Conservation (phyloP, 1,140 invertebrate species). For the Helicorthomorpha holstii region DNA sequence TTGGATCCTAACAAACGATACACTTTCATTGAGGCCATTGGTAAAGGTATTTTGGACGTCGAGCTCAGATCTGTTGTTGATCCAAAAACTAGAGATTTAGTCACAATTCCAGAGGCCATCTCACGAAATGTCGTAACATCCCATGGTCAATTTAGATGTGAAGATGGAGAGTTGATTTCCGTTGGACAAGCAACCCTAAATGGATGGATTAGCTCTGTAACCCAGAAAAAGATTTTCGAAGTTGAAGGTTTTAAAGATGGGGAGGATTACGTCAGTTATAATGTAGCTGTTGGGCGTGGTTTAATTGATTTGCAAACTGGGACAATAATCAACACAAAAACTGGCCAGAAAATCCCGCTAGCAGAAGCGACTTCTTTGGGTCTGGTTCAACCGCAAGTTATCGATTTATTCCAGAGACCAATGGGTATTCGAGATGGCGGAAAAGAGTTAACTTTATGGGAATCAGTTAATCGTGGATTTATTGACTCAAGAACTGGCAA, state of each 20-base stretch:
- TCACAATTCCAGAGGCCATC: slow-evolving; percentile 70
- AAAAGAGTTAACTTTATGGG: slow-evolving; percentile 58
- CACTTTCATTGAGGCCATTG: slow-evolving; percentile 64
- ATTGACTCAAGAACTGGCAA: slow-evolving; percentile 74
- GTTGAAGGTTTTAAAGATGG: slow-evolving; percentile 79
- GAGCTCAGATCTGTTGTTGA: slow-evolving; percentile 70
- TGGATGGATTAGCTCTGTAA: slow-evolving; percentile 71
- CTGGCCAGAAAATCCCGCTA: slow-evolving; percentile 51
- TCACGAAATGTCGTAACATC: slow-evolving; percentile 54
- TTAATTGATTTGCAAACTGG: slow-evolving; percentile 55
- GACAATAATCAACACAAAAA: slow-evolving; percentile 52
- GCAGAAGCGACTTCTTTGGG: slow-evolving; percentile 30
- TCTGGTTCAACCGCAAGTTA: slow-evolving; percentile 40
- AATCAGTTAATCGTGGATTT: slow-evolving; percentile 62
- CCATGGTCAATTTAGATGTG: slow-evolving; percentile 51
- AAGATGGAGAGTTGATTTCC: slow-evolving; percentile 46
- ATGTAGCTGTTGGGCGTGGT: slow-evolving; percentile 61
- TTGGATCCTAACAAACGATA: slow-evolving; percentile 46
- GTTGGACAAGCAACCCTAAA: slow-evolving; percentile 63
- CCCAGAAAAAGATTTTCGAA: slow-evolving; percentile 74
- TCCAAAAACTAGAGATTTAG: slow-evolving; percentile 46
- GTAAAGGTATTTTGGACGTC: slow-evolving; percentile 64
- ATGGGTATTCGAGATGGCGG: slow-evolving; percentile 58
- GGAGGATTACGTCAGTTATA: slow-evolving; percentile 67
- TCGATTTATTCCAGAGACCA: slow-evolving; percentile 62